Evolutionary conservation across 2,797 vertebrate genomes (phyloP).

Genomic region (Enteromius fasciolatus): DNA sequence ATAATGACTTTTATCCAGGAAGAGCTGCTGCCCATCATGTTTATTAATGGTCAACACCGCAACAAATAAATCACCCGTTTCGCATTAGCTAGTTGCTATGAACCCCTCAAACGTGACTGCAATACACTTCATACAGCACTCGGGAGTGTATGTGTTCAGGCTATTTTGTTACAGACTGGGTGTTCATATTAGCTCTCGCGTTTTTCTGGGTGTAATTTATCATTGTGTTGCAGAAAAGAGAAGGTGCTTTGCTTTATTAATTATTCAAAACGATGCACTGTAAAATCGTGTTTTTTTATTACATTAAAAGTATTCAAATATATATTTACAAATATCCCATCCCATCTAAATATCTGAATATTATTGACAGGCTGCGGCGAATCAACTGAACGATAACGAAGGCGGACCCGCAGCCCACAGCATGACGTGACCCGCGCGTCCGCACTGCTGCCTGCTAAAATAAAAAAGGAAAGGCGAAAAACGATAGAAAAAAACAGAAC

Average conservation of each 20-base stretch:
- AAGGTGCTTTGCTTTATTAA: background rate
- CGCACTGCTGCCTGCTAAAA: constrained; percentile 61
- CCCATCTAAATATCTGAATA: constrained; percentile 9
- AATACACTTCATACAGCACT: background rate
- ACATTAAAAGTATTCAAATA: background rate
- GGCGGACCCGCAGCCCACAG: constrained; percentile 19
- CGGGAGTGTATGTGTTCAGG: background rate
- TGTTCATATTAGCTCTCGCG: background rate
- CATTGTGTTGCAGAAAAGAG: background rate
- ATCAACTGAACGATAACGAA: background rate
- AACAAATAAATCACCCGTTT: background rate
- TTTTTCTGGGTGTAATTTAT: background rate
- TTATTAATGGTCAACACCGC: background rate
- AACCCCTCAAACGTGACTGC: background rate
- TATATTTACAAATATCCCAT: background rate
- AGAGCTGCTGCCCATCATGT: background rate
- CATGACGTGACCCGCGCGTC: constrained; percentile 38
- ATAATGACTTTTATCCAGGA: background rate
- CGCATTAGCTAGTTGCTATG: background rate
- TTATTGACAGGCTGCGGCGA: constrained; percentile 6
- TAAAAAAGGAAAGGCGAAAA: constrained; percentile 66
- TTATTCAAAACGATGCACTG: background rate
- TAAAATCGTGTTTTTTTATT: background rate
- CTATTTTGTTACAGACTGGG: background rate
- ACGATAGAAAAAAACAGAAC: constrained; percentile 52